Conservation (phyloP, 37 sponge, comb jelly and placozoan species). For the Hormiphora californensis region DNA sequence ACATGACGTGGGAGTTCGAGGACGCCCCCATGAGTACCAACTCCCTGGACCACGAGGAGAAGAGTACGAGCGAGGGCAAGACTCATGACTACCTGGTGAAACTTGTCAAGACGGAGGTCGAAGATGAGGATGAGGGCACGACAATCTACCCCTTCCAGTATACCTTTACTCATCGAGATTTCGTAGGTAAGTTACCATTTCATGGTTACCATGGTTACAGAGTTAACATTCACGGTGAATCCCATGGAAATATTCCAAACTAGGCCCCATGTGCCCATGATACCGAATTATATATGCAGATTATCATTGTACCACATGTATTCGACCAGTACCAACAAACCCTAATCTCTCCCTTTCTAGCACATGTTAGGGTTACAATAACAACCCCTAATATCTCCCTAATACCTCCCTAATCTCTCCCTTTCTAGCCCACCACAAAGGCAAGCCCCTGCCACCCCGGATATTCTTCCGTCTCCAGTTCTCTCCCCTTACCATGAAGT, state of each 20-base stretch:
- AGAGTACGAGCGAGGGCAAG: too few relatives aligned
- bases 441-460: not conserved
- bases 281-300: too few relatives aligned
- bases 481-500: slow-evolving; percentile 14
- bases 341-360: too few relatives aligned
- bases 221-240: too few relatives aligned
- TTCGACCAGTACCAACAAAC: too few relatives aligned
- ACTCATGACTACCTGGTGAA: slow-evolving; percentile 19
- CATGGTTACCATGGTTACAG: too few relatives aligned
- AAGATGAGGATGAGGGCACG: not conserved
- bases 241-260: too few relatives aligned
- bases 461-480: not conserved
- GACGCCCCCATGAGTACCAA: too few relatives aligned
- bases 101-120: not conserved
- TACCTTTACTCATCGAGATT: not conserved
- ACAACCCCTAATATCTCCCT: not conserved
- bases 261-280: too few relatives aligned
- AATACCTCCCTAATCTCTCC: not conserved
- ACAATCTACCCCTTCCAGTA: not conserved
- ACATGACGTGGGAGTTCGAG: too few relatives aligned
- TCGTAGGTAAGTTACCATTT: slow-evolving; percentile 1
- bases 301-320: too few relatives aligned
- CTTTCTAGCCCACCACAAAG: not conserved
- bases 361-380: not conserved
- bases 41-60: too few relatives aligned